Conservation (phyloP, 2,888 invertebrate genomes). For the Acanthococcus lagerstroemiae region DNA sequence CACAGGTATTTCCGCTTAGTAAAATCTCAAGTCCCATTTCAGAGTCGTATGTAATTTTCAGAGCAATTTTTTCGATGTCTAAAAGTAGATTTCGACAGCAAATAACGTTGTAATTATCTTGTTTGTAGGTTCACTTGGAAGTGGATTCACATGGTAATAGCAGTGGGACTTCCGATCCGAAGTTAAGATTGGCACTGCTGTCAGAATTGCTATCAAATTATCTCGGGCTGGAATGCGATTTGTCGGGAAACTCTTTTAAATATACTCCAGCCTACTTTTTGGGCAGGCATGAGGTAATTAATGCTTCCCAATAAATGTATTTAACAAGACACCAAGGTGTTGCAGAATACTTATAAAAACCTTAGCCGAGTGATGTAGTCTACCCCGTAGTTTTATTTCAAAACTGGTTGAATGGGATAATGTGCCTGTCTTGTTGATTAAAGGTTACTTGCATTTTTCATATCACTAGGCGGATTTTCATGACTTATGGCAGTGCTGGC, state of each 20-base stretch:
- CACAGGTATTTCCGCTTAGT: slow-evolving; percentile 49
- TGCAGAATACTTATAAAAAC: too few relatives aligned
- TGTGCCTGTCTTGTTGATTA: too few relatives aligned
- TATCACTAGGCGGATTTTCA: too few relatives aligned
- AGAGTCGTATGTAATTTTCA: too few relatives aligned
- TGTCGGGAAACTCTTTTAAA: slow-evolving; percentile 40
- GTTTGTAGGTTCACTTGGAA: slow-evolving; percentile 64
- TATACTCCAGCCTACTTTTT: slow-evolving; percentile 64
- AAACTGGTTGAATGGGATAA: too few relatives aligned
- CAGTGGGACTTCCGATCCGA: slow-evolving; percentile 52
- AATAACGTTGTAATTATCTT: slow-evolving; percentile 17
- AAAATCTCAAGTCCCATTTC: background rate
- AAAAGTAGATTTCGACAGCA: background rate
- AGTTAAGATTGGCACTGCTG: slow-evolving; percentile 66
- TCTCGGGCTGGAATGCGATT: slow-evolving; percentile 54
- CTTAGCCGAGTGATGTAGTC: too few relatives aligned
- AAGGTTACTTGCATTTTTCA: too few relatives aligned
- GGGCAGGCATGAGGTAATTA: slow-evolving; percentile 66
- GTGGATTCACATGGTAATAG: slow-evolving; percentile 58
- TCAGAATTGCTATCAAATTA: slow-evolving; percentile 62
- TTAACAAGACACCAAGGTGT: too few relatives aligned
- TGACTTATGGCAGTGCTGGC: too few relatives aligned
- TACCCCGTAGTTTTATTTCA: too few relatives aligned
- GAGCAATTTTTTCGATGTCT: too few relatives aligned
- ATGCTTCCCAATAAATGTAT: too few relatives aligned